Conservation (phyloP, 2,797 vertebrate species). For the Eulemur rubriventer region DNA sequence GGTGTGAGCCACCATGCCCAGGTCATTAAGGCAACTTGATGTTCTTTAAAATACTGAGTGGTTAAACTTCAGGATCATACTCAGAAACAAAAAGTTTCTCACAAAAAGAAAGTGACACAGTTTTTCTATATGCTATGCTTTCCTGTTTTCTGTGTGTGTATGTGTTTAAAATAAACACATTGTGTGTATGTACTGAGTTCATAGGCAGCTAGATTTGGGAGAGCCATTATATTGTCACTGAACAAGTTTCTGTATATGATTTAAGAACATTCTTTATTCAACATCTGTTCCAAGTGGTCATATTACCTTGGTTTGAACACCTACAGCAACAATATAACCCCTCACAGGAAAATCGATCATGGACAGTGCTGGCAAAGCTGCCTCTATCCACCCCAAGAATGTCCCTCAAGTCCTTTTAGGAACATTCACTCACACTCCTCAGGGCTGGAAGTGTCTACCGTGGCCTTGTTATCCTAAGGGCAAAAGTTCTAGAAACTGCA, state of each 20-base stretch:
- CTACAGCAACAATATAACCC: neutral
- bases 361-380: neutral
- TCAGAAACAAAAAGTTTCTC: conserved; percentile 33
- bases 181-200: neutral
- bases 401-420: neutral
- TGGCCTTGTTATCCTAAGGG: neutral
- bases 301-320: neutral
- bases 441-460: neutral
- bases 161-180: neutral
- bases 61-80: neutral
- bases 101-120: neutral
- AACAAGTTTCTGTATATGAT: neutral
- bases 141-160: neutral
- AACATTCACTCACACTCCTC: neutral
- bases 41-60: neutral
- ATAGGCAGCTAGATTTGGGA: neutral
- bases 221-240: neutral
- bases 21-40: neutral
- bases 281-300: neutral
- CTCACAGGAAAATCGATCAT: neutral
- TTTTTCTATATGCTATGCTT: neutral
- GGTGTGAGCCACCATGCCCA: too few relatives aligned
- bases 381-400: neutral
- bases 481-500: neutral
- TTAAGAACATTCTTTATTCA: neutral